Percentiles rank a stretch among this genome's conserved stretches.
Conservation (phyloP, 2,888 invertebrate species). For the Melanchra persicariae region DNA sequence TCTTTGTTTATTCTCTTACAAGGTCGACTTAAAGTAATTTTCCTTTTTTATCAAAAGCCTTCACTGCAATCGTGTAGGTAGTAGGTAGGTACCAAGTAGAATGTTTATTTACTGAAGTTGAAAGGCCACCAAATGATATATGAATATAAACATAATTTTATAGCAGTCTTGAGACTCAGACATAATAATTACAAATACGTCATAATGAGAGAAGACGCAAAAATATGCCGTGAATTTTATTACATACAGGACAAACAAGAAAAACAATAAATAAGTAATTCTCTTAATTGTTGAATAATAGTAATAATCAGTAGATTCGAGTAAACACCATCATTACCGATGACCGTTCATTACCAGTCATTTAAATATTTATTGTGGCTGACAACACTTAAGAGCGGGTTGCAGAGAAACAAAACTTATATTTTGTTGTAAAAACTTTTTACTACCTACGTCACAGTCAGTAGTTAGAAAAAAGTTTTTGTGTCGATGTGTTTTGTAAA, state of each 20-base stretch:
- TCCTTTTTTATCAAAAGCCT: slow-evolving; percentile 62
- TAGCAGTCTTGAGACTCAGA: slow-evolving; percentile 3
- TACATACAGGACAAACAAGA: slow-evolving; percentile 20
- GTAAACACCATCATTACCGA: slow-evolving; percentile 27
- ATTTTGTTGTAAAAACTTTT: slow-evolving; percentile 28
- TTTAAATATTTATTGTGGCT: slow-evolving; percentile 34
- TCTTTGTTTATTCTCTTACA: slow-evolving; percentile 40
- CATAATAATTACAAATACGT: slow-evolving; percentile 33
- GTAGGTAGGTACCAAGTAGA: slow-evolving; percentile 17
- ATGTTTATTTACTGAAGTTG: slow-evolving; percentile 55
- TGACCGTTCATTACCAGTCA: slow-evolving; percentile 23
- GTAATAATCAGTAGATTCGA: slow-evolving; percentile 25
- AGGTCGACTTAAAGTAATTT: slow-evolving; percentile 39
- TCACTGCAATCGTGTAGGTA: slow-evolving; percentile 46
- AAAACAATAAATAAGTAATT: slow-evolving; percentile 38
- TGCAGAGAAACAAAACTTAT: slow-evolving; percentile 28
- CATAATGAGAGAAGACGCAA: slow-evolving; percentile 12
- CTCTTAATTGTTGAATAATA: slow-evolving; percentile 44
- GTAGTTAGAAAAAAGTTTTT: slow-evolving; percentile 23
- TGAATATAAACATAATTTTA: slow-evolving; percentile 32
- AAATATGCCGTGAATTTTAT: slow-evolving; percentile 29
- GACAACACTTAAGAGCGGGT: slow-evolving; percentile 17
- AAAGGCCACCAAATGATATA: slow-evolving; percentile 51
- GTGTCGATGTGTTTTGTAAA: neutral
- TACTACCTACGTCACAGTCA: neutral